Conservation (phyloP, 2,113 vertebrate species). For the Erythrocercus mccallii region DNA sequence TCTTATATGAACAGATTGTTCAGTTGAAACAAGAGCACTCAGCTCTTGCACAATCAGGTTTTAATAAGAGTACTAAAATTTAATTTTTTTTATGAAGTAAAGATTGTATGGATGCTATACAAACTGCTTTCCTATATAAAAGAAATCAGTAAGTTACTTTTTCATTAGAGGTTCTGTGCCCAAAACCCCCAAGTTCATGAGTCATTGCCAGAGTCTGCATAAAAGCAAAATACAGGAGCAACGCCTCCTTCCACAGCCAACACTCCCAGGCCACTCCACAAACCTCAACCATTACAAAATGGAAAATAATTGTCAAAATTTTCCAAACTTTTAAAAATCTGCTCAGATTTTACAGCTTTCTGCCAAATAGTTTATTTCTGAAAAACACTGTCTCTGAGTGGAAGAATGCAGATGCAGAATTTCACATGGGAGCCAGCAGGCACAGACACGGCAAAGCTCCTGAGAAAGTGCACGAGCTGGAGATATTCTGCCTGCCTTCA, state of each 20-base stretch:
- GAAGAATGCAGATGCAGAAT: background rate
- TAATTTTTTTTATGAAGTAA: background rate
- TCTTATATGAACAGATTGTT: conserved; percentile 28
- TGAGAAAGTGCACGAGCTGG: background rate
- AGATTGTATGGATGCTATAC: background rate
- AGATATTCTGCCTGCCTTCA: conserved; percentile 38
- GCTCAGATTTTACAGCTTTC: background rate
- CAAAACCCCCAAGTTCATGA: background rate
- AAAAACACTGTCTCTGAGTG: background rate
- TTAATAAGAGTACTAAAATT: background rate
- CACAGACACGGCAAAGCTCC: background rate
- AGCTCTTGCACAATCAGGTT: conserved; percentile 2
- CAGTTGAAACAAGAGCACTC: conserved; percentile 22
- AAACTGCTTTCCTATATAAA: background rate
- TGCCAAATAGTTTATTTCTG: background rate
- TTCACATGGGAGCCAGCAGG: background rate
- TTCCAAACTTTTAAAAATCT: background rate
- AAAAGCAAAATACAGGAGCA: background rate
- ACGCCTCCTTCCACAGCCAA: background rate
- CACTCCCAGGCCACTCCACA: background rate
- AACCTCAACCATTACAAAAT: background rate
- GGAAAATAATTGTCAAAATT: background rate
- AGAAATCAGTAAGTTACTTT: background rate
- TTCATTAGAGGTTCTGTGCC: background rate
- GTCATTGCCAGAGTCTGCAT: background rate